Evolutionary conservation across 1,140 invertebrate genomes (phyloP).

Genomic region (Drosophila murphyi): DNA sequence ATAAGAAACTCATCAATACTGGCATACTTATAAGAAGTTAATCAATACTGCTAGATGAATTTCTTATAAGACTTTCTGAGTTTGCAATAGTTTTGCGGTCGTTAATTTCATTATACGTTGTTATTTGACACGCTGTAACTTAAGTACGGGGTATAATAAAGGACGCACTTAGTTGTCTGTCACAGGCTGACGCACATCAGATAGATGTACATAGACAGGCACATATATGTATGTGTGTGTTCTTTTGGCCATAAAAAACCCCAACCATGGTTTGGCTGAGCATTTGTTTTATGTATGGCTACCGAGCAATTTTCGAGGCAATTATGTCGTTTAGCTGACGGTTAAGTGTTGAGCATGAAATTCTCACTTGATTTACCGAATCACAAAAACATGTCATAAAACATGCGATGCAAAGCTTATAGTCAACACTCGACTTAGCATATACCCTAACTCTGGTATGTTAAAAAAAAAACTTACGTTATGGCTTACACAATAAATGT

Average conservation of each 20-base stretch:
- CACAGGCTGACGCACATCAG: slow-evolving; percentile 15
- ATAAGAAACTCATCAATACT: too few species aligned
- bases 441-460: slow-evolving; percentile 12
- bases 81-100: too few species aligned
- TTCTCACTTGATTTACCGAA: slow-evolving; percentile 40
- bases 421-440: slow-evolving; percentile 1
- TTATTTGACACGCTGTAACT: background rate
- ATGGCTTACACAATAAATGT: too few species aligned
- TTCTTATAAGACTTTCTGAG: too few species aligned
- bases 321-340: slow-evolving; percentile 54
- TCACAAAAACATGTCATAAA: slow-evolving; percentile 44
- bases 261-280: background rate
- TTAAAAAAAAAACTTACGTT: too few species aligned
- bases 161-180: slow-evolving; percentile 20
- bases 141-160: slow-evolving; percentile 13
- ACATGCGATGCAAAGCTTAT: background rate
- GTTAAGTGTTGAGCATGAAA: slow-evolving; percentile 52
- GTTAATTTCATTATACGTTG: background rate
- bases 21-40: too few species aligned
- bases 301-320: slow-evolving; percentile 48
- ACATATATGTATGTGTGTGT: background rate
- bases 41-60: too few species aligned
- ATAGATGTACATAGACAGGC: slow-evolving; percentile 14
- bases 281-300: slow-evolving; percentile 38
- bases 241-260: slow-evolving; percentile 18